Base-by-base conservation (phyloP, 2,113 vertebrate species). In the Scomber colias region DNA sequence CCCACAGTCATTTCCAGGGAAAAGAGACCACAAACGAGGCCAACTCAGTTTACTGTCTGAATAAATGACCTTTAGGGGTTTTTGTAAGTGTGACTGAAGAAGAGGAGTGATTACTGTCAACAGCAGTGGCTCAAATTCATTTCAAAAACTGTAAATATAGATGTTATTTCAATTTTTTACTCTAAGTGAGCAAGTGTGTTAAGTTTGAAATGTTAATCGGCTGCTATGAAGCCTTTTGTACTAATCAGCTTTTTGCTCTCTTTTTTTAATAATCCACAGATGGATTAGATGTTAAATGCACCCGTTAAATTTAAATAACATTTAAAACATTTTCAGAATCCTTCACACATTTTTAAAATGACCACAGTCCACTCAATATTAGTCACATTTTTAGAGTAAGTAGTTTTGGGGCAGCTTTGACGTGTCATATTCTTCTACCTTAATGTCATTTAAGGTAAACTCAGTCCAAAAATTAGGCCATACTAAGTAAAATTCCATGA, bases 1-100 rank as follows among this genome's bases (percentile, higher is more conserved):
- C 88, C 88, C 84, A 89, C 86, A 3, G 60, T 30, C 50, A 76
- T 72, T 90, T 91, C 74, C 64, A 74, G 51, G 75, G 71, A 88
- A 83, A 44, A 35, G 30, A 54, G 44, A 48, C 62, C 64, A 60
- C 66, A 81, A 65, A 77, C 46, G 55, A 77, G 63, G 54, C 31
- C 70, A 65, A 49, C 13, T 16, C 19, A 16, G 5, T 50, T 46
- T 65, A 2, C 44, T 60, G 48, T 78, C 19, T 63, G 27, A 68
- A 82, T 24, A 77, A 83, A 75, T 79, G 53, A 53, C 55, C 13
- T 46, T 54, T 5, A 5, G 30, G 77, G 80, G 57, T 71, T 90
- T 87, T 85, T 81, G 54, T 57, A 55, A 78, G 21, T 2, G 3
- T 46, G 27, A 31, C 51, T n/a, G 19, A 74, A 53, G 31, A 66